Evolutionary conservation across 2,113 vertebrate species (phyloP).

Genomic region (Regulus satrapa): DNA sequence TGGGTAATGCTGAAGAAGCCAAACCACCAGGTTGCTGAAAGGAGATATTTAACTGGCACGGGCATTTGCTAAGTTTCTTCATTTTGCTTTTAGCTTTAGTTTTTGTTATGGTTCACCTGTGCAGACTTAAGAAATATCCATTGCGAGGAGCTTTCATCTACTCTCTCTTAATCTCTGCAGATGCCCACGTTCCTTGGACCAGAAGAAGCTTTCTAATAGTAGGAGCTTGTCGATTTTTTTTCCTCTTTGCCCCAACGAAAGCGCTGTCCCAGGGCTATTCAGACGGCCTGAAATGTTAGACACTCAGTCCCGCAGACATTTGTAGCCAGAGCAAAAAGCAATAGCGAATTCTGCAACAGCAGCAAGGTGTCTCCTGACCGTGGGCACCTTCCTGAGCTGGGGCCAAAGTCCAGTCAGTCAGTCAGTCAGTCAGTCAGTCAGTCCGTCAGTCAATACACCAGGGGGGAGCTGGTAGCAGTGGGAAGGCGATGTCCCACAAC

Average conservation of each 20-base stretch:
- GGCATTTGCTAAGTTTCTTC: background rate
- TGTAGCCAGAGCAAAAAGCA: background rate
- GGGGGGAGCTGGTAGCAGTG: background rate
- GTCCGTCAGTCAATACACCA: background rate
- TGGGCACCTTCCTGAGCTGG: background rate
- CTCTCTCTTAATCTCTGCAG: background rate
- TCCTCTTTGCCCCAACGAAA: background rate
- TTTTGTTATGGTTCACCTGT: background rate
- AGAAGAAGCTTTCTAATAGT: background rate
- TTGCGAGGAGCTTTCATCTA: background rate
- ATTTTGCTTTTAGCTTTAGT: background rate
- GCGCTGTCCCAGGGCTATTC: background rate
- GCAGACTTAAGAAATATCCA: background rate
- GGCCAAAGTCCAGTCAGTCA: background rate
- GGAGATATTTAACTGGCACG: background rate
- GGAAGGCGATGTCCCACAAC: rapidly evolving
- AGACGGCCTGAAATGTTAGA: background rate
- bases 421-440: background rate
- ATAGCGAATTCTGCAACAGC: background rate
- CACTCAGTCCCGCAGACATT: no score
- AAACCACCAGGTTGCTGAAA: background rate
- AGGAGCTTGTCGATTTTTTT: background rate
- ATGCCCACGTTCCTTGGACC: background rate
- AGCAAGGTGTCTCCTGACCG: background rate
- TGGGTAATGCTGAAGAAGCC: background rate